Conservation (phyloP, 2,113 vertebrate genomes). For the Lasiurus cinereus region DNA sequence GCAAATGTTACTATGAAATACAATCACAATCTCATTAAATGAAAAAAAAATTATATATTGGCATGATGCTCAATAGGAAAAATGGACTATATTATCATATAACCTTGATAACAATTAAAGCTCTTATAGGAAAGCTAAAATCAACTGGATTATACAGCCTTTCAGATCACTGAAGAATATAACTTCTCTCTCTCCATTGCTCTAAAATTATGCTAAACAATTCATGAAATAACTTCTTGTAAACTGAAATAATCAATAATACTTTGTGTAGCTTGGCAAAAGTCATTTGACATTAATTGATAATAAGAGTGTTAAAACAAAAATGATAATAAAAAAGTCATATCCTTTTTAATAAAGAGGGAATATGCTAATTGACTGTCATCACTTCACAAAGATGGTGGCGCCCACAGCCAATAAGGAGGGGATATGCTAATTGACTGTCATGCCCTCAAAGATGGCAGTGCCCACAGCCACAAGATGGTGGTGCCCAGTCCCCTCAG, state of each 20-base stretch:
- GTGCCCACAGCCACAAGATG: too few relatives aligned
- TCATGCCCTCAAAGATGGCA: too few relatives aligned
- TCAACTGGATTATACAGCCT: not conserved
- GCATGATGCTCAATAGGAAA: not conserved
- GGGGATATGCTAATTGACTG: too few relatives aligned
- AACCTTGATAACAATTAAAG: conserved; percentile 37
- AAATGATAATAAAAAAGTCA: not conserved
- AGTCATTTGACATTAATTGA: conserved; percentile 6
- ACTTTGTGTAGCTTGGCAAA: not conserved
- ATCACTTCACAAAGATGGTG: too few relatives aligned
- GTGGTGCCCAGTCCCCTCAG: too few relatives aligned
- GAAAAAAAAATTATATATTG: conserved; percentile 50
- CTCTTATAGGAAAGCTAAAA: not conserved
- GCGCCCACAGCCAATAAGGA: too few relatives aligned
- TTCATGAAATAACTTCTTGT: not conserved
- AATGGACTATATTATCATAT: conserved; percentile 44
- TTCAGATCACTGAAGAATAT: conserved; percentile 1
- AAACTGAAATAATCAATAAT: conserved; percentile 14
- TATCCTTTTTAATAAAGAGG: too few relatives aligned
- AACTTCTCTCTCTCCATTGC: not conserved
- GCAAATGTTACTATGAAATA: conserved; percentile 53
- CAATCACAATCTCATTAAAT: conserved; percentile 49
- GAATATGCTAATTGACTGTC: too few relatives aligned
- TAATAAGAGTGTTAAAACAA: not conserved
- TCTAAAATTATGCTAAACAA: conserved; percentile 43